phyloP scores from a whole-genome alignment of 2,888 invertebrate species.

The Xanthorhoe spadicearia region DNA sequence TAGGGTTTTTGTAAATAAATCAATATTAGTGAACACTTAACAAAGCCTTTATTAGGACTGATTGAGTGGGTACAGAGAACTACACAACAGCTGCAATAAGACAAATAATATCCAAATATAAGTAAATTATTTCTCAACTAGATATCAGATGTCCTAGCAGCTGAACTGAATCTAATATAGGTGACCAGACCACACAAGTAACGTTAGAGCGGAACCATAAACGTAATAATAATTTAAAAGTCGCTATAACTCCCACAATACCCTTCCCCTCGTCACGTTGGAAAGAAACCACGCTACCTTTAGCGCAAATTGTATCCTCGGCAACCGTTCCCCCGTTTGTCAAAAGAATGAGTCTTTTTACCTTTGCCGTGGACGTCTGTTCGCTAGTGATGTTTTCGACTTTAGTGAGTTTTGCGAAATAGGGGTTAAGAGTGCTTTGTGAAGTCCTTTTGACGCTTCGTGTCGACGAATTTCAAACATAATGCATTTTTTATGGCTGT shows the following conservation, averaged over 20 bases:
- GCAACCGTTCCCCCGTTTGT: slow-evolving; percentile 60
- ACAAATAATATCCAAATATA: too few species aligned
- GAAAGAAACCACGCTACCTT: slow-evolving; percentile 56
- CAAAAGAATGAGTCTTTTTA: slow-evolving; percentile 73
- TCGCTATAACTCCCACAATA: slow-evolving; percentile 40
- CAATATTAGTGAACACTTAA: too few species aligned
- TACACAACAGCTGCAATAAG: too few species aligned
- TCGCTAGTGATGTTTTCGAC: slow-evolving; percentile 31
- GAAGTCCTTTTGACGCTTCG: slow-evolving; percentile 13
- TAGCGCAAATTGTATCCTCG: slow-evolving; percentile 70
- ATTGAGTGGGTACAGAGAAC: too few species aligned
- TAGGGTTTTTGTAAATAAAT: too few species aligned
- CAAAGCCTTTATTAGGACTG: too few species aligned
- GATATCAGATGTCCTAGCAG: too few species aligned
- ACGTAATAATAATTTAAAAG: background rate
- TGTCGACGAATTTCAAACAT: slow-evolving; percentile 8
- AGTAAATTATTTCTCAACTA: too few species aligned
- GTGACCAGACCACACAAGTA: background rate
- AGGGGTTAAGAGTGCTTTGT: slow-evolving; percentile 13
- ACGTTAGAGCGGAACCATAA: background rate
- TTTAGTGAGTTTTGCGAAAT: slow-evolving; percentile 15
- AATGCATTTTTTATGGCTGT: slow-evolving; percentile 16
- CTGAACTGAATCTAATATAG: too few species aligned
- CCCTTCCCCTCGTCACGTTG: slow-evolving; percentile 40
- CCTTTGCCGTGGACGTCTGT: slow-evolving; percentile 41